Evolutionary conservation across 1,140 invertebrate genomes (phyloP).

Genomic region (Plectrocnemia conspersa): DNA sequence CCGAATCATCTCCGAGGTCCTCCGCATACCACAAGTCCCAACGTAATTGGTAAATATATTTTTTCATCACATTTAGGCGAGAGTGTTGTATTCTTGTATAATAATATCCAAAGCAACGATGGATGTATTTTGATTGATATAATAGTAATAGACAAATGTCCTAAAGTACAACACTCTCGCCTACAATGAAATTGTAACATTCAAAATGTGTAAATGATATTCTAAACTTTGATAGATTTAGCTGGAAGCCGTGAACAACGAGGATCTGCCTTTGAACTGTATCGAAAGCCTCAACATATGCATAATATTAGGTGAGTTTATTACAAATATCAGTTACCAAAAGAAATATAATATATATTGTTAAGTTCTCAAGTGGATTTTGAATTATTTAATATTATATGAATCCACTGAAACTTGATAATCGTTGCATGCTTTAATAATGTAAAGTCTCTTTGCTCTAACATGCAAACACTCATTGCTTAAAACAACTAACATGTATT

Average conservation of each 20-base stretch:
- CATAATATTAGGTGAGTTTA: conserved; percentile 67
- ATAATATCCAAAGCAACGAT: too few relatives aligned
- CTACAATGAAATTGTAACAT: too few relatives aligned
- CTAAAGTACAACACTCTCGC: too few relatives aligned
- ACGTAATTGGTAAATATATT: conserved; percentile 44
- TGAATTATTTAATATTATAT: too few relatives aligned
- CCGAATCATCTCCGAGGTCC: conserved; percentile 38
- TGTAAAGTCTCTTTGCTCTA: conserved; percentile 42
- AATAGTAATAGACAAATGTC: too few relatives aligned
- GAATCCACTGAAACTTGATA: not conserved
- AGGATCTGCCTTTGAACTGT: conserved; percentile 92
- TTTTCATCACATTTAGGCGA: too few relatives aligned
- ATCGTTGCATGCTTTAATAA: conserved; percentile 28
- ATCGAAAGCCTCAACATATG: conserved; percentile 80
- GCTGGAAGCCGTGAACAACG: conserved; percentile 83
- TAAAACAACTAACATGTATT: conserved; percentile 49
- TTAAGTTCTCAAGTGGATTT: too few relatives aligned
- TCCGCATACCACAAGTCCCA: conserved; percentile 44
- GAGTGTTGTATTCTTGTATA: too few relatives aligned
- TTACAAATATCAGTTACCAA: too few relatives aligned
- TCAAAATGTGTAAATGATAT: too few relatives aligned
- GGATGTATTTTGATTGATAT: too few relatives aligned
- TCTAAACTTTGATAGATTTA: conserved; percentile 60
- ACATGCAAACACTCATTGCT: conserved; percentile 56
- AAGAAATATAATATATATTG: too few relatives aligned